Base-by-base conservation (phyloP, 2,113 vertebrate species). In the Garra rufa region DNA sequence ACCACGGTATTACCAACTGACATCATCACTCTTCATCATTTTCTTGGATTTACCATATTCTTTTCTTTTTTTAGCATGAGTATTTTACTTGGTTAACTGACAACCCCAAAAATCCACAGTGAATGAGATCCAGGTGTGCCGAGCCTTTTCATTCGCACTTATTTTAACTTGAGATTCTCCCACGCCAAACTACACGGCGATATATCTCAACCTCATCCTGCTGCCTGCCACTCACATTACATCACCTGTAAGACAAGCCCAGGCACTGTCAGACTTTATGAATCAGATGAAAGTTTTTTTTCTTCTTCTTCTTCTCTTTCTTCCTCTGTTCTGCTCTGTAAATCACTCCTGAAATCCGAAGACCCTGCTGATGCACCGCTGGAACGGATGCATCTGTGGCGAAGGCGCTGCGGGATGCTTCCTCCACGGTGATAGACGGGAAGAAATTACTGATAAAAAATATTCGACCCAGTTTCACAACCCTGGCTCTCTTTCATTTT, bases 391-490 rank as follows among this genome's bases (percentile, higher is more conserved):
- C 90, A 89, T 91, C 88, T 91, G 89, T 70, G 81, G 69, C 86
- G 89, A 84, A 83, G 63, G 77, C 84, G 84, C 89, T 74, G 79
- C 46, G 46, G 65, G 87, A 89, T 88, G 86, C 88, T 84, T 85
- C 82, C 70, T 67, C 87, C 82, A 77, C 74, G 69, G 87, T 88
- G 88, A 91, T 88, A 80, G 86, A 91, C 89, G 85, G 91, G 88
- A 89, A 88, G 79, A 86, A 84, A 89, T 90, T 86, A 84, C 82
- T 57, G 44, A 88, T 85, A 85, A 88, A 93, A 90, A 91, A 91
- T 84, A 90, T 14, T 83, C 17, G 82, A 84, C 88, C 86, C 85
- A 81, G 77, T 77, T 86, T 82, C 48, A 69, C 38, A n/a, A 61
- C 34, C 21, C 19, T 17, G 30, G 28, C 2, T 0, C 79, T 41